These are phyloP conservation scores for Pseudococcus longispinus DNA, from an alignment of 2,888 invertebrate genomes.

Conservation along the genomic window DNA sequence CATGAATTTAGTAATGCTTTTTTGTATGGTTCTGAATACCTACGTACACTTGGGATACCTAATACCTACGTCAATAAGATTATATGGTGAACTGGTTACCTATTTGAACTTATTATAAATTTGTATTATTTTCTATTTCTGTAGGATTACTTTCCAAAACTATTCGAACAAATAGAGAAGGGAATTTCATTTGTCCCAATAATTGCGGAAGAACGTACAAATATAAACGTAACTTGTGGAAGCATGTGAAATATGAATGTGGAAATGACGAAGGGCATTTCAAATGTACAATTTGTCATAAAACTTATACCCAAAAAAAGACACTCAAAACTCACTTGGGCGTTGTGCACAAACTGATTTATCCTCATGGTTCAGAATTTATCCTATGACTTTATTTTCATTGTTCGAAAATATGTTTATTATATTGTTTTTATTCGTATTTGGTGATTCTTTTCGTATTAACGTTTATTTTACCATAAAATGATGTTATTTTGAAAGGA, in stretches of 20 bases:
- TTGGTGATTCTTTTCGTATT: too few species aligned
- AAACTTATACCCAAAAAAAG: constrained; percentile 67
- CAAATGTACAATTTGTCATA: constrained; percentile 70
- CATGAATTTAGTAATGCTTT: too few species aligned
- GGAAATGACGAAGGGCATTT: constrained; percentile 68
- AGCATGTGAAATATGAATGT: constrained; percentile 70
- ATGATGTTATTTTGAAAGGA: too few species aligned
- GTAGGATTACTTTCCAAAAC: neutral
- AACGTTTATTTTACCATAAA: too few species aligned
- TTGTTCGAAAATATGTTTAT: neutral
- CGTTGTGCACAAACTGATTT: constrained; percentile 46
- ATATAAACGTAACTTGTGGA: constrained; percentile 65
- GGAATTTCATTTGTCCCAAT: constrained; percentile 18
- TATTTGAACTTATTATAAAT: too few species aligned
- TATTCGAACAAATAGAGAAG: neutral
- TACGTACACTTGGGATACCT: too few species aligned
- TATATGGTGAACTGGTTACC: too few species aligned
- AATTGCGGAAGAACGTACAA: constrained; percentile 55
- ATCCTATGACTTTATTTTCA: neutral
- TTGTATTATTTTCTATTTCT: too few species aligned
- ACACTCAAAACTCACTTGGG: constrained; percentile 53
- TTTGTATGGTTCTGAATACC: too few species aligned
- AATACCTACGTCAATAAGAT: too few species aligned
- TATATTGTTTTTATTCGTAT: neutral
- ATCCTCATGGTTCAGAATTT: neutral